Percentiles rank a stretch among this genome's conserved stretches.
Conservation (phyloP, 1,140 invertebrate species). For the Berghia stephanieae region DNA sequence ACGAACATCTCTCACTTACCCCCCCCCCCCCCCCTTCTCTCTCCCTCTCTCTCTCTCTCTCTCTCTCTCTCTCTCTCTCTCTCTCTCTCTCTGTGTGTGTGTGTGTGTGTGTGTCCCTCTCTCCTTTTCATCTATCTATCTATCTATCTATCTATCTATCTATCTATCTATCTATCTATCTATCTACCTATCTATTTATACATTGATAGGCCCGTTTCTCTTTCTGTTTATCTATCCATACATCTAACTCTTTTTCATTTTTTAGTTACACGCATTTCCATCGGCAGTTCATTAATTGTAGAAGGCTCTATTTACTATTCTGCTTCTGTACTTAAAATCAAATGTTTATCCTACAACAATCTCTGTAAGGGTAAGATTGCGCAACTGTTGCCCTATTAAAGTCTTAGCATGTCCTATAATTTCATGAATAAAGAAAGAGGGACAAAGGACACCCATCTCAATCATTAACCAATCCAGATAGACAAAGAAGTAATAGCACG, state of each 20-base stretch:
- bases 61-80: constrained; percentile 12
- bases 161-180: not conserved
- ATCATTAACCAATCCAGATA: no score
- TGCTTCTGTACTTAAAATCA: no score
- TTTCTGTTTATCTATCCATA: not conserved
- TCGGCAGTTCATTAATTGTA: not conserved
- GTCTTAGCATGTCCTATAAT: no score
- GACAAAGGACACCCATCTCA: no score
- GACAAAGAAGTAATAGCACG: no score
- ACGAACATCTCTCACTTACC: not conserved
- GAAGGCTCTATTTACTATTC: no score
- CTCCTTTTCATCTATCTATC: not conserved
- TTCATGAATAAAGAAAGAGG: no score
- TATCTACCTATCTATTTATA: not conserved
- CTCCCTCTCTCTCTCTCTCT: constrained; percentile 12
- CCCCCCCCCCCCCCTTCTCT: not conserved
- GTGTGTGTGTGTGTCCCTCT: not conserved
- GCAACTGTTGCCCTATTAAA: no score
- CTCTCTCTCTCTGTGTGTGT: constrained; percentile 18
- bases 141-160: not conserved
- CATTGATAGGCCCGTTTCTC: not conserved
- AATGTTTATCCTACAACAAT: no score
- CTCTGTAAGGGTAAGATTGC: no score
- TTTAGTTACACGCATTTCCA: not conserved
- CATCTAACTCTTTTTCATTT: not conserved